Evolutionary conservation across 2,797 vertebrate species (phyloP).

Genomic region (Cynopterus sphinx): DNA sequence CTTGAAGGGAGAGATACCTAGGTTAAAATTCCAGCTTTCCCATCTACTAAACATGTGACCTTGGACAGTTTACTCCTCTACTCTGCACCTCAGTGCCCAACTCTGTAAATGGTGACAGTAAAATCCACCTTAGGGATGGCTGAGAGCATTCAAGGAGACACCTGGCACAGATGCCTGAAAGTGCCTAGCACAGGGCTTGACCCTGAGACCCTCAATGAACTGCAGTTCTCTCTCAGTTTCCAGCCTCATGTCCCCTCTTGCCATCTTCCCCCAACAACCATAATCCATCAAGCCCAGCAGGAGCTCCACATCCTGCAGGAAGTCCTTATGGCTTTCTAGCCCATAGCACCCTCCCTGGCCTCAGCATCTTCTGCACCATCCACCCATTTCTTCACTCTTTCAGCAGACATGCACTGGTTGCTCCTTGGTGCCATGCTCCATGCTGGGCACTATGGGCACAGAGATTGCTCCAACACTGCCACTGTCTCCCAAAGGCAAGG

Average conservation of each 20-base stretch:
- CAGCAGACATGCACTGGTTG: background rate
- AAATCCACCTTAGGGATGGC: background rate
- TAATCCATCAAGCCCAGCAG: background rate
- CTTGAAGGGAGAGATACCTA: background rate
- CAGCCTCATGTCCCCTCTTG: background rate
- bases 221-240: background rate
- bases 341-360: background rate
- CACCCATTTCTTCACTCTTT: constrained; percentile 7
- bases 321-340: constrained; percentile 46
- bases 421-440: background rate
- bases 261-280: background rate
- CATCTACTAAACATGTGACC: background rate
- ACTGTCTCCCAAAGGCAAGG: constrained; percentile 23
- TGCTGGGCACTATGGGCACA: background rate
- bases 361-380: background rate
- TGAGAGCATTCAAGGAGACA: background rate
- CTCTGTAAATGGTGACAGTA: constrained; percentile 13
- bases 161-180: background rate
- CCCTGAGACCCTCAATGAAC: background rate
- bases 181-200: background rate
- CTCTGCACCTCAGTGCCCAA: background rate
- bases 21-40: background rate
- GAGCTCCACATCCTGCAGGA: constrained; percentile 49
- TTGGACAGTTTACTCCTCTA: background rate
- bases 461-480: background rate